Evolutionary conservation across 2,113 vertebrate genomes (phyloP), one percentile per base, ranked within the genome.

Genomic region (Nannobrachium achirus): DNA sequence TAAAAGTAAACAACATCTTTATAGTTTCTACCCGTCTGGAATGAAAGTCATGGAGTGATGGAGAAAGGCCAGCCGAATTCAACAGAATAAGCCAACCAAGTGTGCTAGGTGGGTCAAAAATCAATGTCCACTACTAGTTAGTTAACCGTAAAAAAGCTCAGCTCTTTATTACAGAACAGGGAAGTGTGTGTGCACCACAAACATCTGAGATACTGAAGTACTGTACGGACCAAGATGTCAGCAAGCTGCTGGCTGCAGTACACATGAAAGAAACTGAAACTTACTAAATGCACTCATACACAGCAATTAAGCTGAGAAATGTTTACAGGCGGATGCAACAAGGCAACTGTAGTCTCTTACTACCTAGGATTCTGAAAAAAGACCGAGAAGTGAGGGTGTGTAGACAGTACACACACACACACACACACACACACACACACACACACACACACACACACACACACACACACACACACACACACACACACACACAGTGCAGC

Each of bases 401-500:
- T 8, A 57, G 20, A n/a, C 33, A 39, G 55, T 14, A 15, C 2
- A 39, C 44, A 46, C 44, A 46, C 10, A 33, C 18, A 38, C 10
- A n/a, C n/a, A n/a, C n/a, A n/a, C n/a, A 55, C 3, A 16, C 18
- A 59, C 40, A 19, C n/a, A 44, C 38, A 44, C 9, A 19, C n/a
- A 56, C 19, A 25, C 51, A 53, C 51, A 51, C 3, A 51, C 49
- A 56, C 53, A 56, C 53, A 56, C 18, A 11, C 49, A 51, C 25
- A 42, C 25, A 42, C 25, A 38, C 19, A 33, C 52, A 52, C 50
- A n/a, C 33, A 71, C 58, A 64, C 60, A 57, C 55, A 65, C 45
- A 56, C 10, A 71, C 62, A 64, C 33, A 38, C 25, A 3, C 41
- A 62, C 46, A 66, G 33, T 25, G 25, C 15, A 50, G 70, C 68